A percentile compares a stretch with the other conserved stretches of the same genome.
Conservation (phyloP, 2,888 invertebrate species). For the Diaprepes abbreviatus region DNA sequence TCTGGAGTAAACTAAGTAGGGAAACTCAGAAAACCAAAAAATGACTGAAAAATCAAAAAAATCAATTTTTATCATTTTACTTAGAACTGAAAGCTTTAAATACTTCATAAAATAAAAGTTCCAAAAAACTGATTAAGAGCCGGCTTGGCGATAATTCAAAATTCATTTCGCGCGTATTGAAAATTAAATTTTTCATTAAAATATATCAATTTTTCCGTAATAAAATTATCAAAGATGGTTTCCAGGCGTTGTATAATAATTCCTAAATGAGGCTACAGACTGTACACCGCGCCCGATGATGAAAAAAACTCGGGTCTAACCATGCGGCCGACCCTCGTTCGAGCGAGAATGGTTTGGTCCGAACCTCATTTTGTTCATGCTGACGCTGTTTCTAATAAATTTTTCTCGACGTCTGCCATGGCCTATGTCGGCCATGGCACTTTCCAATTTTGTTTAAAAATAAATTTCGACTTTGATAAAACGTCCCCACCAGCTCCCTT, state of each 20-base stretch:
- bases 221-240: slow-evolving; percentile 3
- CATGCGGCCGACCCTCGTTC: slow-evolving; percentile 64
- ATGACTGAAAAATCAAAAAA: too few relatives aligned
- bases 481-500: slow-evolving; percentile 10
- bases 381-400: slow-evolving; percentile 65
- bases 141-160: neutral
- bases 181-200: neutral
- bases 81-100: too few relatives aligned
- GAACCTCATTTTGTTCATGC: slow-evolving; percentile 69
- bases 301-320: slow-evolving; percentile 56
- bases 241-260: slow-evolving; percentile 14
- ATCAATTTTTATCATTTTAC: too few relatives aligned
- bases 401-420: slow-evolving; percentile 64
- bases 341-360: slow-evolving; percentile 67
- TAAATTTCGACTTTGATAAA: slow-evolving; percentile 10
- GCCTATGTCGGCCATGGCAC: slow-evolving; percentile 53
- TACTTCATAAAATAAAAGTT: too few relatives aligned
- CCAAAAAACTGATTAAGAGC: neutral
- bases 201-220: neutral
- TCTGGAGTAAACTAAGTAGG: too few relatives aligned
- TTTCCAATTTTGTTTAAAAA: slow-evolving; percentile 48
- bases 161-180: neutral
- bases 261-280: slow-evolving; percentile 49
- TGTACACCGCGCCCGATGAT: slow-evolving; percentile 54
- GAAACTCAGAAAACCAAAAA: too few relatives aligned